Percentiles rank a stretch among this genome's conserved stretches.
Evolutionary conservation across 2,888 invertebrate genomes (phyloP).

Genomic region (Salpingus planirostris): DNA sequence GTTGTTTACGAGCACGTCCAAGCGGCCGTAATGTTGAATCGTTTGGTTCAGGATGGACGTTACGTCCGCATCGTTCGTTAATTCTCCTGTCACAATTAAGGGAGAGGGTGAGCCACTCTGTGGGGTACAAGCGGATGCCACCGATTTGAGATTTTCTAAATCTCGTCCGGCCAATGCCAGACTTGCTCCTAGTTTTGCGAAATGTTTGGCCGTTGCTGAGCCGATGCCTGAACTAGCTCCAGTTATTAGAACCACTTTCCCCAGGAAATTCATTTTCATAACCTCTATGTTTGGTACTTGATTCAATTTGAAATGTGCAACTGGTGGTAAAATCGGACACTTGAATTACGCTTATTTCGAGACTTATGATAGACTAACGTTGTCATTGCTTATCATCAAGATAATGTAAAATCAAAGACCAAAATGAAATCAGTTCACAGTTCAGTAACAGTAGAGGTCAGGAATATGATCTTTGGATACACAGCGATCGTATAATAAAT

Average conservation of each 20-base stretch:
- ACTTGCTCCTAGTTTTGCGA: slow-evolving; percentile 66
- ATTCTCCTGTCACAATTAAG: slow-evolving; percentile 9
- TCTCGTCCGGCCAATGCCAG: slow-evolving; percentile 68
- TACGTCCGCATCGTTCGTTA: slow-evolving; percentile 11
- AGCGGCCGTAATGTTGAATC: slow-evolving; percentile 61
- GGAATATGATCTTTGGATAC: too few relatives aligned
- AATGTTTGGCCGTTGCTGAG: slow-evolving; percentile 67
- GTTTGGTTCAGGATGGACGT: slow-evolving; percentile 43
- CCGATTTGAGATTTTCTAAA: slow-evolving; percentile 54
- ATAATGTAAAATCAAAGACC: too few relatives aligned
- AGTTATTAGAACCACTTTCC: slow-evolving; percentile 66
- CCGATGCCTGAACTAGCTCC: slow-evolving; percentile 85
- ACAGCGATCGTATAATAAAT: too few relatives aligned
- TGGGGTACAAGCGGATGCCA: slow-evolving; percentile 35
- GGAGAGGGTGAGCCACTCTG: slow-evolving; percentile 2
- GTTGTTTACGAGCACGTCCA: slow-evolving; percentile 83
- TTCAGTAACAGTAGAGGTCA: too few relatives aligned
- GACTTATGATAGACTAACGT: too few relatives aligned
- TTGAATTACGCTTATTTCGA: too few relatives aligned
- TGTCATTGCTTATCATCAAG: too few relatives aligned
- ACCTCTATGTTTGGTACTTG: neutral
- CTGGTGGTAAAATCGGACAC: neutral
- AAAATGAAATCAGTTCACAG: too few relatives aligned
- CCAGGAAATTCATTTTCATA: slow-evolving; percentile 49
- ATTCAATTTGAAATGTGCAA: neutral